Evolutionary conservation across 2,113 vertebrate species (phyloP).

Genomic region (Pituophis catenifer): DNA sequence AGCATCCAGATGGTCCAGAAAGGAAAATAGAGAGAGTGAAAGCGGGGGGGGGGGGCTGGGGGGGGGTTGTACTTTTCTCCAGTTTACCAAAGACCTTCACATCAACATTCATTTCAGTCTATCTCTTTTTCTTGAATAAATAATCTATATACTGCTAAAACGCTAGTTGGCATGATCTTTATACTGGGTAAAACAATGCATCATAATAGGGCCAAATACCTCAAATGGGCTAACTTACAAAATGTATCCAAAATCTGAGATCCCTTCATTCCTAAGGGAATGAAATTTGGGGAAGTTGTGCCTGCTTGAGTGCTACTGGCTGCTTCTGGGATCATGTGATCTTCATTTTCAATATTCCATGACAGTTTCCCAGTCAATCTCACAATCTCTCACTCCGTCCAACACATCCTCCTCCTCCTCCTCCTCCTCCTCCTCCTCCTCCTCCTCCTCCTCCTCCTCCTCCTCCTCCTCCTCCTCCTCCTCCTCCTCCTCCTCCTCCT

Average conservation of each 20-base stretch:
- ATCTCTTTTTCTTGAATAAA: neutral
- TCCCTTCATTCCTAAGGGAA: neutral
- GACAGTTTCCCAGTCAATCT: neutral
- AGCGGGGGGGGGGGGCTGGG: too few species aligned
- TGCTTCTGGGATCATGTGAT: neutral
- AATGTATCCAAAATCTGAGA: neutral
- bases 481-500: too few species aligned
- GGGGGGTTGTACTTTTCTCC: constrained; percentile 31
- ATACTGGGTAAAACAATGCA: neutral
- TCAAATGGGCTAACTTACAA: neutral
- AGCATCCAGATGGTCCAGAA: constrained; percentile 61
- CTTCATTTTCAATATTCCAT: neutral
- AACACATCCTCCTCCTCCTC: neutral
- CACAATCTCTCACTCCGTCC: neutral
- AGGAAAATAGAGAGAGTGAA: neutral
- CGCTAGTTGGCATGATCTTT: neutral
- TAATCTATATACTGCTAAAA: neutral
- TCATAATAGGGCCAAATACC: neutral
- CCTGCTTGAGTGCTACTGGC: neutral
- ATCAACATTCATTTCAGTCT: constrained; percentile 46
- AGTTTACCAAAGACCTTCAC: constrained; percentile 43
- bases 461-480: too few species aligned
- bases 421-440: too few species aligned
- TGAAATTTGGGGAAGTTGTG: neutral
- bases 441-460: too few species aligned